Evolutionary conservation across 30 jellyfish, hydroid and myxozoan species (phyloP).

Genomic region (Clytia hemisphaerica): DNA sequence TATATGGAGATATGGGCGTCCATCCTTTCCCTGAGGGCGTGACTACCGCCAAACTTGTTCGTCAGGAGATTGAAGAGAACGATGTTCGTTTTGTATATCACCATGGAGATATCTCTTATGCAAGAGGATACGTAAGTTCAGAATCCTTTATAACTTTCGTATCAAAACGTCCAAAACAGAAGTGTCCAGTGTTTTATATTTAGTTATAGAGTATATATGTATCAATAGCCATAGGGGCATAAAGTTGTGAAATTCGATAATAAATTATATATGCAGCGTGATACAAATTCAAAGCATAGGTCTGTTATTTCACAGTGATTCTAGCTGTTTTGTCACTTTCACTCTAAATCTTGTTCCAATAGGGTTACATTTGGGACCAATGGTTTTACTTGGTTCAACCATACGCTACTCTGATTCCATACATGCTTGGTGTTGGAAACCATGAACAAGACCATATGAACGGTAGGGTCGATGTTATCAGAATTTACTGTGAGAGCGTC

Average conservation of each 20-base stretch:
- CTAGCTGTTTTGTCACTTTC: too few relatives aligned
- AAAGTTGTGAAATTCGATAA: too few relatives aligned
- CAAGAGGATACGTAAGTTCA: slow-evolving; percentile 53
- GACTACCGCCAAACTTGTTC: slow-evolving; percentile 45
- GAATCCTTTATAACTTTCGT: background rate
- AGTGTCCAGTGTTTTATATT: too few relatives aligned
- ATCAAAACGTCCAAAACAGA: too few relatives aligned
- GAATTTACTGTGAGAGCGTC: too few relatives aligned
- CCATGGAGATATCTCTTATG: slow-evolving; percentile 80
- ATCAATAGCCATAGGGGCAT: too few relatives aligned
- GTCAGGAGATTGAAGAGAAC: slow-evolving; percentile 40
- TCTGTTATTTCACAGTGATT: background rate
- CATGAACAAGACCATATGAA: slow-evolving; percentile 77
- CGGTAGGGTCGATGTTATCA: slow-evolving; percentile 76
- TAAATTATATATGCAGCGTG: background rate
- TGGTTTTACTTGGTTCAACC: slow-evolving; percentile 78
- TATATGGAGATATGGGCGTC: slow-evolving; percentile 74
- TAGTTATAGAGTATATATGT: too few relatives aligned
- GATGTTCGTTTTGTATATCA: slow-evolving; percentile 49
- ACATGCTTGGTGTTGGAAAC: slow-evolving; percentile 83
- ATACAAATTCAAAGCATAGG: background rate
- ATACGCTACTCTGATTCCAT: slow-evolving; percentile 62
- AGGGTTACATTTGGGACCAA: slow-evolving; percentile 86
- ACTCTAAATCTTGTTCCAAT: background rate
- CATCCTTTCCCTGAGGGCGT: slow-evolving; percentile 60